Percentiles rank a stretch among this genome's conserved stretches.
Evolutionary conservation across 2,888 invertebrate genomes (phyloP).

Genomic region (Protonemura montana): DNA sequence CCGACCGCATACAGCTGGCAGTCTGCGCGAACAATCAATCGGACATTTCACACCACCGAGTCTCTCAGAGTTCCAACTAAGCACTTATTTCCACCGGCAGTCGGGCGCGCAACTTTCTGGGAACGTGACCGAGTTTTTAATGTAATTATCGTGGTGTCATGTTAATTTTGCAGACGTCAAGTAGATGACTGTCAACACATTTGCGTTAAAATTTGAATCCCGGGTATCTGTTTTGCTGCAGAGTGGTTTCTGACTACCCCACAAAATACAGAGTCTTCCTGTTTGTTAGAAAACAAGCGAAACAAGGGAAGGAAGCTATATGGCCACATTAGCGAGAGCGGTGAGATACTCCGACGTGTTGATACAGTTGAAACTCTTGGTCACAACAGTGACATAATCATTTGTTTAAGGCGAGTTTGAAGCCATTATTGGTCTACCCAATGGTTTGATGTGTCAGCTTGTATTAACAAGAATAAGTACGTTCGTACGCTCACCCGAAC

Average conservation of each 20-base stretch:
- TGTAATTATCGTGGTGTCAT: background rate
- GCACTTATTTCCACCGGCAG: background rate
- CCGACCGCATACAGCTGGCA: slow-evolving; percentile 91
- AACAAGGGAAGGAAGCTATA: too few relatives aligned
- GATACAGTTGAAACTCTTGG: too few relatives aligned
- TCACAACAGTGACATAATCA: too few relatives aligned
- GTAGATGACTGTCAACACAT: background rate
- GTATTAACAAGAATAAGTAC: too few relatives aligned
- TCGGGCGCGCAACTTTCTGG: background rate
- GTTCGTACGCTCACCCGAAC: too few relatives aligned
- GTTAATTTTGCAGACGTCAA: background rate
- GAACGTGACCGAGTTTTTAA: background rate
- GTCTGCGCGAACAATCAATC: slow-evolving; percentile 63
- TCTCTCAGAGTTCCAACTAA: background rate
- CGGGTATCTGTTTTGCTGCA: background rate
- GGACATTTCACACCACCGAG: background rate
- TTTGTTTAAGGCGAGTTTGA: too few relatives aligned
- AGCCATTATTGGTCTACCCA: too few relatives aligned
- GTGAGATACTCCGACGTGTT: too few relatives aligned
- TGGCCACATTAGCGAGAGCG: too few relatives aligned
- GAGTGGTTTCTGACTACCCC: background rate
- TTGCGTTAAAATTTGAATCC: background rate
- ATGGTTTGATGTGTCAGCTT: too few relatives aligned
- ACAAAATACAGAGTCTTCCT: background rate
- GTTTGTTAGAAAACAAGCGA: background rate